A percentile compares a stretch with the other conserved stretches of the same genome.
Evolutionary conservation across 2,797 vertebrate species (phyloP).

Genomic region (Podarcis lilfordi): DNA sequence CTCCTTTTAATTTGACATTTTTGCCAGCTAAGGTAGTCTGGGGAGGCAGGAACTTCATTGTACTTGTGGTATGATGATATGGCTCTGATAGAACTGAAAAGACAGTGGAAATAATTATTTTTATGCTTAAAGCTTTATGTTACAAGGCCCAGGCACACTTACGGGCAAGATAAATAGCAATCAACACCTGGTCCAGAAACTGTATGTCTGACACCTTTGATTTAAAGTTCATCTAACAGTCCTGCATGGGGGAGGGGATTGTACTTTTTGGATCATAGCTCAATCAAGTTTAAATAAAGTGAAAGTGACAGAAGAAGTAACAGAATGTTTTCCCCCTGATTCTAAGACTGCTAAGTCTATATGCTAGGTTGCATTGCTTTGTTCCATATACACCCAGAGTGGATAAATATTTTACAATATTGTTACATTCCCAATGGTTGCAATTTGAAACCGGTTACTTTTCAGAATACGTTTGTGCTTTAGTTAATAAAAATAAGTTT

Average conservation of each 20-base stretch:
- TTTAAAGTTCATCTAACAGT: neutral
- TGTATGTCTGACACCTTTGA: neutral
- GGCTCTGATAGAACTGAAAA: slow-evolving; percentile 32
- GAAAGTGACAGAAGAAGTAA: neutral
- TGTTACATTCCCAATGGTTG: fast-evolving
- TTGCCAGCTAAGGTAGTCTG: slow-evolving; percentile 44
- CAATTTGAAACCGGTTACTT: neutral
- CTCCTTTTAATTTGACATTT: slow-evolving; percentile 60
- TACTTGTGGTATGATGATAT: neutral
- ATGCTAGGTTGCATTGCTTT: neutral
- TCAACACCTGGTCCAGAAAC: neutral
- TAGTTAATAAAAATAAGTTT: neutral
- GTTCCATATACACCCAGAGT: neutral
- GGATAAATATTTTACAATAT: neutral
- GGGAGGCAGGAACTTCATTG: slow-evolving; percentile 7
- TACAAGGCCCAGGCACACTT: neutral
- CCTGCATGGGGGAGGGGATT: too few relatives aligned
- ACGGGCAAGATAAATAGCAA: neutral
- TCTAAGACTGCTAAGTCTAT: neutral
- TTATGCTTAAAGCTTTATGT: neutral
- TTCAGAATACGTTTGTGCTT: neutral
- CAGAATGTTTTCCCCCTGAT: neutral
- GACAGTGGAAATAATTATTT: slow-evolving; percentile 11
- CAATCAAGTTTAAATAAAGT: neutral
- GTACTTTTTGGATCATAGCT: neutral